A percentile compares a stretch with the other conserved stretches of the same genome.
phyloP scores from a whole-genome alignment of 2,797 vertebrate species.

The Atherinosoma microstoma region DNA sequence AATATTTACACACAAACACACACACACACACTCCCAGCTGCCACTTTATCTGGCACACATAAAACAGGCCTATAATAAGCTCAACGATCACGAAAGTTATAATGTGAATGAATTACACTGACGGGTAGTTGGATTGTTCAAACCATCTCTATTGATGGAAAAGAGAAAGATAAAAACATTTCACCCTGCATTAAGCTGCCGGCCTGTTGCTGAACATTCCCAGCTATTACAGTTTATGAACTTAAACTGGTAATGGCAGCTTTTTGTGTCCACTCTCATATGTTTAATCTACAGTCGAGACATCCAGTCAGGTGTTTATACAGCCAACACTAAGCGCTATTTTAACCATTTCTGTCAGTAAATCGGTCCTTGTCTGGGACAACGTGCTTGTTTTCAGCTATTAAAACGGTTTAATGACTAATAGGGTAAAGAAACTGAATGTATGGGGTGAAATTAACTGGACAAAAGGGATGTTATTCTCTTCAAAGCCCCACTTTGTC shows the following conservation, averaged over 20 bases:
- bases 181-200: neutral
- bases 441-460: conserved; percentile 10
- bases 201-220: neutral
- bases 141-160: neutral
- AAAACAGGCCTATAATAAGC: neutral
- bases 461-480: neutral
- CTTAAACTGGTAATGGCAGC: neutral
- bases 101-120: neutral
- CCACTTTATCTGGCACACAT: conserved; percentile 1
- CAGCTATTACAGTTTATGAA: neutral
- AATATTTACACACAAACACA: neutral
- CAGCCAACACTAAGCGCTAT: neutral
- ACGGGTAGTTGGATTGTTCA: neutral
- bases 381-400: neutral
- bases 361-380: neutral
- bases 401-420: neutral
- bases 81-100: neutral
- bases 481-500: neutral
- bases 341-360: neutral
- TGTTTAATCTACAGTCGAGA: neutral
- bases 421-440: conserved; percentile 9
- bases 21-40: neutral
- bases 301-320: neutral
- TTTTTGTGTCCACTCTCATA: neutral
- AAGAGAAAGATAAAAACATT: neutral